Conservation (phyloP, 2,888 invertebrate genomes). For the Cephus rjabovi region DNA sequence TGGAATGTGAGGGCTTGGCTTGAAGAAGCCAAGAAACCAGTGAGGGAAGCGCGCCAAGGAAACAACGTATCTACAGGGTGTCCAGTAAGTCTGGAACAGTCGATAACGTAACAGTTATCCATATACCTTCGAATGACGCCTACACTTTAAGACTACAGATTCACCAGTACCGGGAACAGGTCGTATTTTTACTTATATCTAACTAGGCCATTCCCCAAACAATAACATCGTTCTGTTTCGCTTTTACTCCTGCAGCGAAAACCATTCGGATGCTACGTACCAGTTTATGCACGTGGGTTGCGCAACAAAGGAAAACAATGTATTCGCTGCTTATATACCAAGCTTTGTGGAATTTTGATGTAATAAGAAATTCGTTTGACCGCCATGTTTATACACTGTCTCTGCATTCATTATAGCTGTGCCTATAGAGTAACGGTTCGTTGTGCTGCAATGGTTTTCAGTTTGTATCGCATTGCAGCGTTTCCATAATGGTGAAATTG, state of each 20-base stretch:
- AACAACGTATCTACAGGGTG: slow-evolving; percentile 4
- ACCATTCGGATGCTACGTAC: background rate
- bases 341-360: background rate
- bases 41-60: slow-evolving; percentile 1
- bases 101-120: background rate
- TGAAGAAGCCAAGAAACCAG: background rate
- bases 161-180: background rate
- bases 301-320: background rate
- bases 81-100: background rate
- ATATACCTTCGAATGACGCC: background rate
- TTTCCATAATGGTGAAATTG: background rate
- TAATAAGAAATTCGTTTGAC: background rate
- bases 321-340: background rate
- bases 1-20: slow-evolving; percentile 48
- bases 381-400: too few relatives aligned
- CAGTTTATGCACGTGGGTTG: background rate
- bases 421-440: background rate
- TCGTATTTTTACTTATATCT: background rate
- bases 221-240: background rate
- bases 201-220: background rate
- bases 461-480: background rate
- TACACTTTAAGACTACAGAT: background rate
- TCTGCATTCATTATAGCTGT: too few relatives aligned
- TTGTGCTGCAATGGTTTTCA: too few relatives aligned
- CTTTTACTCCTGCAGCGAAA: background rate